Evolutionary conservation across 2,888 invertebrate genomes (phyloP).

Genomic region (Chymomyza procnemis): DNA sequence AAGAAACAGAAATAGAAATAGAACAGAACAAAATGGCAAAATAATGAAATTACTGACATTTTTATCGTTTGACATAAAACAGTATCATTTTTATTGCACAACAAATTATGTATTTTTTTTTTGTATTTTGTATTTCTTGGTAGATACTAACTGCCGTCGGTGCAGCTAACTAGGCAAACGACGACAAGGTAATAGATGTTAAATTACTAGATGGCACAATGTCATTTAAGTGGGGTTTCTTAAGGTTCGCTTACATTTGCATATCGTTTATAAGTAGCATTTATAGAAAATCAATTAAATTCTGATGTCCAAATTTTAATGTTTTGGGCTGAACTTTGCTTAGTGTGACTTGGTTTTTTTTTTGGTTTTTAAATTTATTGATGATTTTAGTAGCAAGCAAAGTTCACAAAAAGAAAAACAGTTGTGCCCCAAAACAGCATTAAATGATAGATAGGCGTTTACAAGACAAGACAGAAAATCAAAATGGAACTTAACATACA

Average conservation of each 20-base stretch:
- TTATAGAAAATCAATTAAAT: constrained; percentile 28
- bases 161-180: constrained; percentile 56
- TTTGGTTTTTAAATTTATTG: constrained; percentile 19
- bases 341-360: neutral
- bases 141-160: neutral
- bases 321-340: constrained; percentile 34
- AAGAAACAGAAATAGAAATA: constrained; percentile 24
- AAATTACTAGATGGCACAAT: constrained; percentile 53
- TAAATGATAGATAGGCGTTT: constrained; percentile 64
- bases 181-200: constrained; percentile 72
- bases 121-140: constrained; percentile 32
- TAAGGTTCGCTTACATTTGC: neutral
- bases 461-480: constrained; percentile 49
- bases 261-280: constrained; percentile 14
- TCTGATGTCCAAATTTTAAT: constrained; percentile 47
- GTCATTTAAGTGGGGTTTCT: neutral
- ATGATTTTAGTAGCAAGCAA: neutral
- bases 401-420: constrained; percentile 46
- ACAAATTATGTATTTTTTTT: constrained; percentile 17
- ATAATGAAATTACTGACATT: constrained; percentile 31
- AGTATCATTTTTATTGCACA: constrained; percentile 36
- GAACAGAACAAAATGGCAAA: constrained; percentile 37
- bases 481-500: constrained; percentile 46
- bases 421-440: constrained; percentile 66
- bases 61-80: constrained; percentile 17